Evolutionary conservation across 2,888 invertebrate genomes (phyloP).

Genomic region (Thecocarcelia acutangulata): DNA sequence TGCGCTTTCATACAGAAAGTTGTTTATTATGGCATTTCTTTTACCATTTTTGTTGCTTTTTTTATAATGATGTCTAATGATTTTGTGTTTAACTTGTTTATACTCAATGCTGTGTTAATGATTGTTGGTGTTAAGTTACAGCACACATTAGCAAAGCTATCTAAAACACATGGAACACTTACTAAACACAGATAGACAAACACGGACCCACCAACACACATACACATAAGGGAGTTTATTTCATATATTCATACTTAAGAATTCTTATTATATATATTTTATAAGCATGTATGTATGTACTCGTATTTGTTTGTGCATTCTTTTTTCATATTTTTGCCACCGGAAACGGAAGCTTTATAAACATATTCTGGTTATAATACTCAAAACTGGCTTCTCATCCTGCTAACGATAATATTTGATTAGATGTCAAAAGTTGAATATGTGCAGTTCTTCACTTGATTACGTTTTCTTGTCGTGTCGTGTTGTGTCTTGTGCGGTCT

Average conservation of each 20-base stretch:
- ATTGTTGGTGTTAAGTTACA: slow-evolving; percentile 52
- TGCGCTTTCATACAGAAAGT: slow-evolving; percentile 13
- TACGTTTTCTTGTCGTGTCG: background rate
- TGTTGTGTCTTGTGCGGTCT: slow-evolving; percentile 8
- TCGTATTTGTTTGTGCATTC: slow-evolving; percentile 1
- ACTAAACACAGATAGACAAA: background rate
- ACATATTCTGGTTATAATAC: slow-evolving; percentile 21
- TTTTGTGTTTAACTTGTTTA: slow-evolving; percentile 59
- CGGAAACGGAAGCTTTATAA: slow-evolving; percentile 66
- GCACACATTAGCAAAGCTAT: slow-evolving; percentile 50
- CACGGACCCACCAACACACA: background rate
- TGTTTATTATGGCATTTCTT: slow-evolving; percentile 49
- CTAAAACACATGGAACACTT: slow-evolving; percentile 14
- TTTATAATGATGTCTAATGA: slow-evolving; percentile 55
- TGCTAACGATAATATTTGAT: slow-evolving; percentile 40
- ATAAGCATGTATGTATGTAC: background rate
- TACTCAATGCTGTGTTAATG: slow-evolving; percentile 41
- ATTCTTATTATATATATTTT: slow-evolving; percentile 3
- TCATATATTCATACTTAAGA: slow-evolving; percentile 18
- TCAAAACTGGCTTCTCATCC: slow-evolving; percentile 1
- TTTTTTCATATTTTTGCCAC: slow-evolving; percentile 27
- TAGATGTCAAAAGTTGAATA: slow-evolving; percentile 46
- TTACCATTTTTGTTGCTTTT: slow-evolving; percentile 28
- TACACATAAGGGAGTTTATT: background rate
- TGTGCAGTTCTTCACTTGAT: slow-evolving; percentile 7